Conservation (phyloP, 2,888 invertebrate species). For the Carterocephalus palaemon region DNA sequence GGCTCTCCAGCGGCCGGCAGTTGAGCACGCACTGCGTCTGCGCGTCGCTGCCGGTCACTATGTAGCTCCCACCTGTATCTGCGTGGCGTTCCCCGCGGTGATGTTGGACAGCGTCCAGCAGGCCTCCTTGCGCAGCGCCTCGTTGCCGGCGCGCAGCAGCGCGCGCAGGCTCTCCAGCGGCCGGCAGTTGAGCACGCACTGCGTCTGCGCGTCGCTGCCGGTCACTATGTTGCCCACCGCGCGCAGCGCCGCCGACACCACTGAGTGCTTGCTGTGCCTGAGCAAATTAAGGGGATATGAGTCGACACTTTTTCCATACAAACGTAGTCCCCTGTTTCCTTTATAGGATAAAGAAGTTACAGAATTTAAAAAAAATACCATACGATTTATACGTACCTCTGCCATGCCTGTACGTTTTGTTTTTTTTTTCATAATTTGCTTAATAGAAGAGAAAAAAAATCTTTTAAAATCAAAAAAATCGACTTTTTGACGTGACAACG, state of each 20-base stretch:
- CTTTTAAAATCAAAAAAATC: too few relatives aligned
- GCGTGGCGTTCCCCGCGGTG: constrained; percentile 95
- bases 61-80: constrained; percentile 98
- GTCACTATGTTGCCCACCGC: constrained; percentile 99
- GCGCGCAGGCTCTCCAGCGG: constrained; percentile 89
- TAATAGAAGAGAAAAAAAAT: too few relatives aligned
- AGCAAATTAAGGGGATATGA: too few relatives aligned
- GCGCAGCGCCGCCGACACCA: constrained; percentile 93
- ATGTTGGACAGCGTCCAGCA: constrained; percentile 99
- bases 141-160: constrained; percentile 82
- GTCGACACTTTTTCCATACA: too few relatives aligned
- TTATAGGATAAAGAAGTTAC: too few relatives aligned
- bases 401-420: too few relatives aligned
- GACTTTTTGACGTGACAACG: too few relatives aligned
- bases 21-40: constrained; percentile 97
- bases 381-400: too few relatives aligned
- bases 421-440: too few relatives aligned
- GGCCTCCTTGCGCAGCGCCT: constrained; percentile 95
- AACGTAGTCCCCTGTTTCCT: too few relatives aligned
- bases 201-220: constrained; percentile 97
- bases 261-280: constrained; percentile 90
- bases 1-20: constrained; percentile 91
- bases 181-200: constrained; percentile 94
- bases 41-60: constrained; percentile 97
- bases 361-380: too few relatives aligned